Conservation (phyloP, 2,113 vertebrate genomes). For the Malurus alboscapulatus region DNA sequence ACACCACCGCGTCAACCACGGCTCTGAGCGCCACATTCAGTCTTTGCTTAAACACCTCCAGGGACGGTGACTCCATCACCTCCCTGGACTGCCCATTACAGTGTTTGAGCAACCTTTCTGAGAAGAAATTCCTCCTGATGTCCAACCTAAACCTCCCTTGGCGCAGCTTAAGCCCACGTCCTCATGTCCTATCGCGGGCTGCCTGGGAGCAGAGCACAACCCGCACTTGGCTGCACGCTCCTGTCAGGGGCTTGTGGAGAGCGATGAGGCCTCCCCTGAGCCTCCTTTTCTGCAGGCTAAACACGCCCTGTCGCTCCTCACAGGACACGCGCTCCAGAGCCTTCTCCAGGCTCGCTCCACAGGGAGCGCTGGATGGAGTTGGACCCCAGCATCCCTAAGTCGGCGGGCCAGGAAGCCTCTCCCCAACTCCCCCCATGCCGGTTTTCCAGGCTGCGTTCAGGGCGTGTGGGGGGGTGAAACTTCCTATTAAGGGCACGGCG, state of each 20-base stretch:
- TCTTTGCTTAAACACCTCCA: neutral
- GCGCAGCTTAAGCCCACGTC: neutral
- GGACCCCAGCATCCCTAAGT: neutral
- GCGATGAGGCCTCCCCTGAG: neutral
- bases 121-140: neutral
- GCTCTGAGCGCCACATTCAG: neutral
- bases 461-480: neutral
- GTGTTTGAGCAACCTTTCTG: neutral
- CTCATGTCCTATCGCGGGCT: neutral
- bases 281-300: rapidly evolving
- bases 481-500: slow-evolving; percentile 41
- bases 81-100: neutral
- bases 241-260: neutral
- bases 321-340: neutral
- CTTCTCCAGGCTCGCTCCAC: neutral
- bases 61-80: neutral
- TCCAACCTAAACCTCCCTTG: neutral
- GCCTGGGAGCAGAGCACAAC: neutral
- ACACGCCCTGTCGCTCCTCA: neutral
- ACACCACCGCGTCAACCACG: neutral
- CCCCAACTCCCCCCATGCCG: neutral
- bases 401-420: neutral
- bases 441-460: neutral
- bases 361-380: neutral
- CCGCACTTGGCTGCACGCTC: neutral